Evolutionary conservation across 2,888 invertebrate genomes (phyloP), one percentile per base, ranked within the genome.

Genomic region (Melolontha melolontha): DNA sequence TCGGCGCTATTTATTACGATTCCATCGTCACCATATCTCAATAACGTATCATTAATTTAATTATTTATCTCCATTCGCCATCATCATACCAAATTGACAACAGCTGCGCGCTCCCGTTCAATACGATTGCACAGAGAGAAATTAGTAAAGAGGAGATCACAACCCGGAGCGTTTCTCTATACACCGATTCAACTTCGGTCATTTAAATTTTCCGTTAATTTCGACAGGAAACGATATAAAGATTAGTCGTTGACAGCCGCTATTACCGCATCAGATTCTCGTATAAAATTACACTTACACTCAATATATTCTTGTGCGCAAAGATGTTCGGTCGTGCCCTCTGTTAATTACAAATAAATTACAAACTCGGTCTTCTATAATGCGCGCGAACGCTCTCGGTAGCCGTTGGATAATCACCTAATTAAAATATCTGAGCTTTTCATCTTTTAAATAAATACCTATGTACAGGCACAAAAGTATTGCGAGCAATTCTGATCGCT

Each of bases 371-470:
- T 6, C 40, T 49, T 64, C 34, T 49, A 8, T 39, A 51, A 40
- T 44, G 22, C 51, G 34, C 34, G 50, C 39, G 34, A 14, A 57
- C 64, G 41, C 22, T 12, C 42, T 50, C 69, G 64, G 70, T 71
- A 67, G 72, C 67, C 66, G 59, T 62, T 64, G 47, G 70, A 69
- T 71, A 67, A 71, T 70, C 70, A 70, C 63, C 69, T 69, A 67
- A 72, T 71, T 72, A 72, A 71, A 71, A 69, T 69, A 72, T 72
- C 65, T 64, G 66, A 29, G 51, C 62, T 50, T 55, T 49, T 66
- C 71, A 67, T 71, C 67, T 62, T 41, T 64, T 67, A 63, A 65
- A 70, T 70, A 70, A 70, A 64, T 64, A 64, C 41, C 12, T 44
- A 51, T 52, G 34, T 34, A 6, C 34, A 34, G 6, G 34, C 7